These are phyloP conservation scores for Narcine bancroftii DNA, from an alignment of 2,113 vertebrate genomes.

Conservation along the genomic window DNA sequence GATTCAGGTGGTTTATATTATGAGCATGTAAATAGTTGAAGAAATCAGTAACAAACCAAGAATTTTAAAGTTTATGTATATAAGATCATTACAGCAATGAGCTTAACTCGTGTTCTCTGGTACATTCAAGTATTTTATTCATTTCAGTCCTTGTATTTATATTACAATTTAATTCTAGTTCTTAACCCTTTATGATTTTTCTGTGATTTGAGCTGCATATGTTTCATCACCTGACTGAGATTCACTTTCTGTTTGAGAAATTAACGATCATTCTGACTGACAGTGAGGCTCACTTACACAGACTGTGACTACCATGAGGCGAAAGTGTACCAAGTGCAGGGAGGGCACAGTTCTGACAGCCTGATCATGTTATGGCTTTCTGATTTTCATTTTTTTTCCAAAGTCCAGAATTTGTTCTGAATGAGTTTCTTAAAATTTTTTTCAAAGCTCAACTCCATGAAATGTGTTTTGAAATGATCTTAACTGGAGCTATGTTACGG, in stretches of 20 bases:
- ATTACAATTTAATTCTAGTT: not conserved
- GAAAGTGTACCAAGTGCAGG: not conserved
- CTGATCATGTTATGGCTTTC: not conserved
- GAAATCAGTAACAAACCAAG: not conserved
- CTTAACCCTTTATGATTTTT: not conserved
- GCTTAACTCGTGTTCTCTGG: not conserved
- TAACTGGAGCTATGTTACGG: not conserved
- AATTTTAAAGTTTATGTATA: not conserved
- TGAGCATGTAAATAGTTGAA: not conserved
- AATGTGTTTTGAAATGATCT: not conserved
- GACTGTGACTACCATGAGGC: not conserved
- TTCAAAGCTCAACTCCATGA: not conserved
- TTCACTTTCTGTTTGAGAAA: not conserved
- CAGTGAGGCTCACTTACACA: not conserved
- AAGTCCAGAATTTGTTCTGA: not conserved
- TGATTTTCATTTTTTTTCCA: not conserved
- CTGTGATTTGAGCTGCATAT: not conserved
- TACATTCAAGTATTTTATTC: not conserved
- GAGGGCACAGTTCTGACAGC: not conserved
- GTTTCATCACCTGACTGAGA: not conserved
- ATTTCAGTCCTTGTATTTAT: not conserved
- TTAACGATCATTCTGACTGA: not conserved
- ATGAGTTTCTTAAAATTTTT: not conserved
- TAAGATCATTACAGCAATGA: not conserved
- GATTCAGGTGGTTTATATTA: slow-evolving; percentile 6